Conservation (phyloP, 2,797 vertebrate species). For the Arctocebus calabarensis region DNA sequence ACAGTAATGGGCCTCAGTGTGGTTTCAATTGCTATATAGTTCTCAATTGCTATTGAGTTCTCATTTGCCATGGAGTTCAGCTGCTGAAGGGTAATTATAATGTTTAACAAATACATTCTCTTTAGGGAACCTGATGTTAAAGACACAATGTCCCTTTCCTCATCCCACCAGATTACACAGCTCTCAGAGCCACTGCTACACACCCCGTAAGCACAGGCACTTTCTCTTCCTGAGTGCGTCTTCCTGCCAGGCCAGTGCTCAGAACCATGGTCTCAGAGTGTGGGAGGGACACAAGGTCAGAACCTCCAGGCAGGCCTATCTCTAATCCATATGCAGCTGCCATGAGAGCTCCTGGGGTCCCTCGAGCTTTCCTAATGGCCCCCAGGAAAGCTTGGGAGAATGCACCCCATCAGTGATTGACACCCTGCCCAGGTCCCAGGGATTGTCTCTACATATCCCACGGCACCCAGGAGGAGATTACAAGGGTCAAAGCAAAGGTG, state of each 20-base stretch:
- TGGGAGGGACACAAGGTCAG: not conserved
- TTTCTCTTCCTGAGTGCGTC: not conserved
- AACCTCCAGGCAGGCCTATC: not conserved
- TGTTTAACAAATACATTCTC: conserved; percentile 91
- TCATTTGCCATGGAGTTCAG: conserved; percentile 87
- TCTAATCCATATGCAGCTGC: not conserved
- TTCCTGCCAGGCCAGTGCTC: not conserved
- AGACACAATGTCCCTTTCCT: conserved; percentile 82
- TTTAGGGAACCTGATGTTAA: conserved; percentile 86
- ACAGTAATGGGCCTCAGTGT: conserved; percentile 87
- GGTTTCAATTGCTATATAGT: conserved; percentile 86
- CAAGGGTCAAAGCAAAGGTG: not conserved
- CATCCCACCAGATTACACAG: conserved; percentile 24
- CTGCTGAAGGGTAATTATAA: conserved; percentile 90
- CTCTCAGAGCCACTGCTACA: conserved; percentile 17
- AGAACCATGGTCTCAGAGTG: not conserved
- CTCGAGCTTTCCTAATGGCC: not conserved
- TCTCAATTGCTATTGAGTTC: conserved; percentile 87
- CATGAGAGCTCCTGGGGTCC: not conserved
- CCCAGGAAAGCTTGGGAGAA: not conserved
- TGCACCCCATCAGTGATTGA: not conserved
- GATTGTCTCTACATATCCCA: not conserved
- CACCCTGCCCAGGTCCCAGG: not conserved
- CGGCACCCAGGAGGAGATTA: not conserved
- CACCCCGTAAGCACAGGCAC: not conserved